Evolutionary conservation across 2,797 vertebrate genomes (phyloP), one percentile per base, ranked within the genome.

Genomic region (Pseudotriccus pelzelni): DNA sequence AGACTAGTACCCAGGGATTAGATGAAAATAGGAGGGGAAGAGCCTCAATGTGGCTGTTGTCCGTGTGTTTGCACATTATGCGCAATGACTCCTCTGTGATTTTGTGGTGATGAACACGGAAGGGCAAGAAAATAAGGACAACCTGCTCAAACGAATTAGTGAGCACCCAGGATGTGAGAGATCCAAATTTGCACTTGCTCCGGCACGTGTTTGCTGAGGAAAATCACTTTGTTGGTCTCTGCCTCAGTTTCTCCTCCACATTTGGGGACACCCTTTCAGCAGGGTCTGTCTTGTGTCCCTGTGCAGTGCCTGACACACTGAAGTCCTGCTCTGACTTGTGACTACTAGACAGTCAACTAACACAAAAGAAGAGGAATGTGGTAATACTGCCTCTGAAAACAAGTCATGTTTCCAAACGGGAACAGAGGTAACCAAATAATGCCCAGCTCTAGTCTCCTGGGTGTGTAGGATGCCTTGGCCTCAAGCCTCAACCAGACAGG

Each of bases 1-100:
- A 91, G 80, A 96, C 80, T 94, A 96, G 85, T 76, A 89, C 85
- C 85, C 49, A 0, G 89, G 91, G 95, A 96, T 74, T 92, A 91
- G 93, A 94, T 64, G 83, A 27, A 79, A 84, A 88, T 20, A 79
- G 83, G 83, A 94, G 74, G 89, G 82, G 80, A 94, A 84, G 85
- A 10, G 30, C 49, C 74, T 95, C 82, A 21, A 14, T 3, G 80
- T 76, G 89, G 77, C 90, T 94, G 87, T 21, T 81, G 83, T 84
- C 82, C 39, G 1, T 79, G 55, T 79, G 74, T 75, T 95, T 84
- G 91, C 63, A 49, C 59, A 69, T 93, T 77, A 53, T 23, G 56
- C 1, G 2, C 43, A 84, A 88, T 37, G 85, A 27, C 60, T 94
- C 52, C 89, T 67, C 81, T 84, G 86, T 7, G 25, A 32, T 58